A percentile compares a stretch with the other conserved stretches of the same genome.
Conservation (phyloP, 2,797 vertebrate genomes). For the Triplophysa yarkandensis region DNA sequence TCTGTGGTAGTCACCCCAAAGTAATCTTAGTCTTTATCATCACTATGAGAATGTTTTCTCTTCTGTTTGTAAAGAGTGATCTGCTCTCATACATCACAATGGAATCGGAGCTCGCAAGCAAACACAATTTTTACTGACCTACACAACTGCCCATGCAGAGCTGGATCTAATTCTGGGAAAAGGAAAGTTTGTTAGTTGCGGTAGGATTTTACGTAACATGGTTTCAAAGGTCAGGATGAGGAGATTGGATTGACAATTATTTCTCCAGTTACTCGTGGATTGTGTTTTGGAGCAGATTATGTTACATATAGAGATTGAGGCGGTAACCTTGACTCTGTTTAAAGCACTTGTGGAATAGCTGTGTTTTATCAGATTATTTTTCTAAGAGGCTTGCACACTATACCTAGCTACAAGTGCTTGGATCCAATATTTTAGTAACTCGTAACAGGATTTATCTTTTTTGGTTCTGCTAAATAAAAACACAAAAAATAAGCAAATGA, state of each 20-base stretch:
- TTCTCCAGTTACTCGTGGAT: slow-evolving; percentile 38
- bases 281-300: slow-evolving; percentile 43
- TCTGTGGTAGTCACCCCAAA: not conserved
- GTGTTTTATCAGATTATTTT: slow-evolving; percentile 47
- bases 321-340: slow-evolving; percentile 48
- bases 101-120: slow-evolving; percentile 16
- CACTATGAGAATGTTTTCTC: not conserved
- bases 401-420: not conserved
- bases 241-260: slow-evolving; percentile 48
- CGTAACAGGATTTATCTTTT: slow-evolving; percentile 38
- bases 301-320: slow-evolving; percentile 44
- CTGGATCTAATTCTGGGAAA: slow-evolving; percentile 30
- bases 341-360: slow-evolving; percentile 22
- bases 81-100: slow-evolving; percentile 11
- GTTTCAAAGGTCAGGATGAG: slow-evolving; percentile 24
- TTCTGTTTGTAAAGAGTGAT: slow-evolving; percentile 6
- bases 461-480: not conserved
- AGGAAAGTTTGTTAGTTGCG: slow-evolving; percentile 29
- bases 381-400: slow-evolving; percentile 23
- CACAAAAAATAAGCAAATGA: slow-evolving; percentile 9
- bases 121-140: slow-evolving; percentile 20
- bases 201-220: not conserved
- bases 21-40: not conserved
- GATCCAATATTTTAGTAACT: slow-evolving; percentile 39
- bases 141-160: slow-evolving; percentile 14